phyloP scores from a whole-genome alignment of 2,888 invertebrate genomes.

The Polydesmus complanatus region DNA sequence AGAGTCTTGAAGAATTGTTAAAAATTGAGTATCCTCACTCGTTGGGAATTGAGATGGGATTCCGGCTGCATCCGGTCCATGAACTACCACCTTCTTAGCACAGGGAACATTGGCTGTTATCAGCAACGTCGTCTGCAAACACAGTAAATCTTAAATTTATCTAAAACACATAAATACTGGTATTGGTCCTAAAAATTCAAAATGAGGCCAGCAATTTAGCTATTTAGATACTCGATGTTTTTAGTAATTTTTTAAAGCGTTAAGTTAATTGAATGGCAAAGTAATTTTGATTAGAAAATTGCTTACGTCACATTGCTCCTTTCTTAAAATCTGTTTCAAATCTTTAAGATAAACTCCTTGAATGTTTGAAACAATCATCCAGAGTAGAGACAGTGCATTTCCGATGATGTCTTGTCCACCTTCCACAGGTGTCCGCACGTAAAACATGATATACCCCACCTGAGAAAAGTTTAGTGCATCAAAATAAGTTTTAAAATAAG shows the following conservation, averaged over 20 bases:
- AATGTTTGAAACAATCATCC: conserved; percentile 98
- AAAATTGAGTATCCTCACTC: conserved; percentile 93
- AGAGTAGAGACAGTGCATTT: conserved; percentile 82
- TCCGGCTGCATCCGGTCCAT: conserved; percentile 84
- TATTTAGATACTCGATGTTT: background rate
- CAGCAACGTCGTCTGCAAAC: conserved; percentile 61
- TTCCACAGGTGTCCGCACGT: conserved; percentile 89
- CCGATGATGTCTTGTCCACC: conserved; percentile 88
- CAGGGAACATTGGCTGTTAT: conserved; percentile 98
- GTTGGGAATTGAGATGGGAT: conserved; percentile 98
- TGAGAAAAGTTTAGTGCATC: conserved; percentile 22
- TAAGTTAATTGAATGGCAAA: background rate
- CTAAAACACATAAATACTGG: background rate
- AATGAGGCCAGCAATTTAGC: background rate
- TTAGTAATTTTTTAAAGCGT: background rate
- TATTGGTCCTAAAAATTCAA: background rate
- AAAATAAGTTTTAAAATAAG: background rate
- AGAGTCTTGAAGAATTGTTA: conserved; percentile 84
- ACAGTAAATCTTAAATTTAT: conserved; percentile 1
- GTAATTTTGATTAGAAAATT: no score
- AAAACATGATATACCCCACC: conserved; percentile 98
- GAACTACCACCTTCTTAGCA: conserved; percentile 96
- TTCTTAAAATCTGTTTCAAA: conserved; percentile 91
- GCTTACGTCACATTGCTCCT: conserved; percentile 90
- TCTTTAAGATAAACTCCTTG: conserved; percentile 99